Conservation (phyloP, 2,888 invertebrate species). For the Exocentrus adspersus region DNA sequence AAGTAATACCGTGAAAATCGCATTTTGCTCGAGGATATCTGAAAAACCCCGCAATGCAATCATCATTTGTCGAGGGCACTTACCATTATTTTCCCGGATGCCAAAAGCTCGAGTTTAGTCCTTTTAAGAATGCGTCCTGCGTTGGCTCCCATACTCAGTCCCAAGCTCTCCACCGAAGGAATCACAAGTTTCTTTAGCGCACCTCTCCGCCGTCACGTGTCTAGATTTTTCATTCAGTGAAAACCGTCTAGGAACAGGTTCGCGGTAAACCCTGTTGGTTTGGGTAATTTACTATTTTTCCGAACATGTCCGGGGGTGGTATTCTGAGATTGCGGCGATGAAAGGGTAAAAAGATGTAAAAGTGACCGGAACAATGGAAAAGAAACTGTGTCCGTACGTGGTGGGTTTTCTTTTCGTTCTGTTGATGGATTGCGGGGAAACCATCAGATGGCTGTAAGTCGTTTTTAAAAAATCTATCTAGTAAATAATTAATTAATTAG, state of each 20-base stretch:
- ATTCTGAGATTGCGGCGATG: constrained; percentile 15
- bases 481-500: too few relatives aligned
- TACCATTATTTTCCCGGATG: constrained; percentile 19
- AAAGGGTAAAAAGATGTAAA: constrained; percentile 23
- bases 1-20: not conserved
- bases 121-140: constrained; percentile 30
- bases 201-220: constrained; percentile 15
- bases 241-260: too few relatives aligned
- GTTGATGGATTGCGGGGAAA: constrained; percentile 41
- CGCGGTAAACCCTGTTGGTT: too few relatives aligned
- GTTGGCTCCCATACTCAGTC: constrained; percentile 16
- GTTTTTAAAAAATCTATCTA: too few relatives aligned
- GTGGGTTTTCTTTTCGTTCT: constrained; percentile 35
- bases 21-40: not conserved
- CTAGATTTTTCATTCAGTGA: constrained; percentile 14
- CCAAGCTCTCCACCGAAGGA: constrained; percentile 16
- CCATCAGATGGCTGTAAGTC: constrained; percentile 56
- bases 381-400: constrained; percentile 31
- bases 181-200: constrained; percentile 15
- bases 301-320: not conserved
- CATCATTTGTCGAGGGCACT: constrained; percentile 2
- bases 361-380: constrained; percentile 34
- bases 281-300: not conserved
- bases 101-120: constrained; percentile 19
- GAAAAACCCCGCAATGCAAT: not conserved